Conservation (phyloP, 1,140 invertebrate genomes). For the Drosophila takahashii region DNA sequence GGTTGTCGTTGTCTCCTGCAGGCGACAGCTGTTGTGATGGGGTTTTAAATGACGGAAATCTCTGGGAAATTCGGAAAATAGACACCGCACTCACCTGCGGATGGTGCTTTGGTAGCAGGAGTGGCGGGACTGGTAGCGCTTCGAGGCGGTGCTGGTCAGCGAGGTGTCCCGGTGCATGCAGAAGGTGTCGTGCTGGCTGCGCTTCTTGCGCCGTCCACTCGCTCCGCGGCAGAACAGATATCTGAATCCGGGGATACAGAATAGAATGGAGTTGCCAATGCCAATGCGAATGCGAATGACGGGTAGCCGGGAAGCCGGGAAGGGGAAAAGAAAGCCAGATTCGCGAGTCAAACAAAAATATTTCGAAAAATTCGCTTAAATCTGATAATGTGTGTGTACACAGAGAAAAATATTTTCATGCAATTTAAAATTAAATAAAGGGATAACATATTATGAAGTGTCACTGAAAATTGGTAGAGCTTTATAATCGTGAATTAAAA, state of each 20-base stretch:
- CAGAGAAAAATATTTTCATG: constrained; percentile 6
- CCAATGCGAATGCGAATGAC: too few species aligned
- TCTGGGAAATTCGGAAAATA: background rate
- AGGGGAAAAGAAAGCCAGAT: constrained; percentile 2
- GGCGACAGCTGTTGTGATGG: constrained; percentile 47
- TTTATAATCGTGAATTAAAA: too few species aligned
- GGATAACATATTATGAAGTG: background rate
- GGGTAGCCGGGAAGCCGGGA: too few species aligned
- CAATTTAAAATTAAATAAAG: background rate
- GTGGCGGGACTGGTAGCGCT: constrained; percentile 73
- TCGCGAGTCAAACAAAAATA: constrained; percentile 27
- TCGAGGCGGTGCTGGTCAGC: constrained; percentile 82
- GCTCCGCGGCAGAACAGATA: constrained; percentile 80
- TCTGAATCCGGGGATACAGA: constrained; percentile 32
- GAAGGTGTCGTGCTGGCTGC: constrained; percentile 74
- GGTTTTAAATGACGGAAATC: background rate
- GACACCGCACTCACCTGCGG: constrained; percentile 65
- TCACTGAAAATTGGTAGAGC: too few species aligned
- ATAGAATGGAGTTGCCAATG: background rate
- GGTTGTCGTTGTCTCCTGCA: constrained; percentile 82
- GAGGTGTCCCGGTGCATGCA: constrained; percentile 83
- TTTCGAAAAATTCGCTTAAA: constrained; percentile 17
- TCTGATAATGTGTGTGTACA: constrained; percentile 9
- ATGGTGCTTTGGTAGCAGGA: constrained; percentile 81
- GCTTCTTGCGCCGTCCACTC: constrained; percentile 68